Evolutionary conservation across 2,888 invertebrate species (phyloP), one percentile per base, ranked within the genome.

Genomic region (Monoplex corrugatus): DNA sequence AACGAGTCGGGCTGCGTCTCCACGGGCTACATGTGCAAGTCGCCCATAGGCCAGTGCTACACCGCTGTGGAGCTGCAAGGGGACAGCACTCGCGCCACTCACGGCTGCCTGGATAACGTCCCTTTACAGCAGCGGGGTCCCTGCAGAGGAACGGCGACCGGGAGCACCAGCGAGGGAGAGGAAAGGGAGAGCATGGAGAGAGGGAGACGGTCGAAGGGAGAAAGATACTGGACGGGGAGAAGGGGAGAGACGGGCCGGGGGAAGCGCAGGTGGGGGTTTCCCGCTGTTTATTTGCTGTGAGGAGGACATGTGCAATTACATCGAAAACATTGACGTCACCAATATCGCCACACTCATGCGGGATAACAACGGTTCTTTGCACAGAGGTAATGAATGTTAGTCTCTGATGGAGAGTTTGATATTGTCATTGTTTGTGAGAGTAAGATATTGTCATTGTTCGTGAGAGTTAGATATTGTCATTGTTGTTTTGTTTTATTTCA

Each of bases 1-100:
- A 98, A 98, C 96, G 97, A 98, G 90, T 97, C 98, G 0, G 97
- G 97, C 91, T 98, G 98, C 95, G 97, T 98, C 83, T 97, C 97
- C 88, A 98, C 98, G 5, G 97, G 97, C 23, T 98, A 98, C 96
- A 98, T 98, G 98, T 98, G 98, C 96, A 97, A 98, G 93, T 97
- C 98, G 1, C 96, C 96, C 57, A 90, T 93, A 23, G 97, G 97
- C 13, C 97, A 97, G 43, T 98, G 98, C 95, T 98, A 98, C 96
- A 98, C 98, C 88, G 97, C 98, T 90, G 92, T 95, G 43, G 95
- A 97, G 63, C 94, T 95, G 89, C 96, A 96, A 90, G 95, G 95
- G 44, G 96, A 97, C 95, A 95, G 97, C 83, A 97, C 93, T 57
- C 92, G 92, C 82, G 90, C 92, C 38, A 90, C 92, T 2, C 93